Base-by-base conservation (phyloP, 2,888 invertebrate species). In the Thecocarcelia acutangulata region DNA sequence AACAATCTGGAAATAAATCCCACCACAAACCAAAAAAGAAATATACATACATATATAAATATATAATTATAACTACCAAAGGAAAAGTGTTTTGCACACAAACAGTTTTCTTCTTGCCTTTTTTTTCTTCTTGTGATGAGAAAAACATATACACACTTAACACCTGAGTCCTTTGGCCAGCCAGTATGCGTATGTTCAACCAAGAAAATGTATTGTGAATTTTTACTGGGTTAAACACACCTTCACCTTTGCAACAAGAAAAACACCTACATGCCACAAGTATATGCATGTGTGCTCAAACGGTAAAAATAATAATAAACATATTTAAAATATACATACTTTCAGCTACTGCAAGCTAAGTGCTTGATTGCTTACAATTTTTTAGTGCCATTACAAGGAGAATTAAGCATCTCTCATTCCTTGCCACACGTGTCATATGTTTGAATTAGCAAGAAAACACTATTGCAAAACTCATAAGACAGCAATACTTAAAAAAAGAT, bases 121-220 rank as follows among this genome's bases (percentile, higher is more conserved):
- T 3, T 33, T 33, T 33, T 33, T 33, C 33, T 33, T 33, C 1
- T 5, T 33, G 21, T 33, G 17, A 54, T n/a, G 33, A 13, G 5
- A 40, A 50, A 50, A 21, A 8, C 9, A 59, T 40, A 21, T 40
- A 40, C 4, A 19, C 42, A 42, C 40, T n/a, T 44, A 66, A 61
- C 78, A 79, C 73, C 78, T 79, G 78, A 73, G 66, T 59, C 59
- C 46, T 50, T 64, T 64, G 63, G 40, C 56, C 59, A 77, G 40
- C 56, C 59, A 77, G 61, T 64, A 58, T 37, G 80, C 66, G 48
- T 63, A 24, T 46, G 17, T 50, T 13, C 40, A 63, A 21, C 33
- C 24, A 28, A 58, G 37, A 42, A 64, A 48, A 24, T 69, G 37
- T 40, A 28, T 52, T 44, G 44, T 54, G 21, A 33, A 72, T 58